These are phyloP conservation scores for Anolis apletophallus DNA, from an alignment of 2,797 vertebrate genomes.

Conservation along the genomic window DNA sequence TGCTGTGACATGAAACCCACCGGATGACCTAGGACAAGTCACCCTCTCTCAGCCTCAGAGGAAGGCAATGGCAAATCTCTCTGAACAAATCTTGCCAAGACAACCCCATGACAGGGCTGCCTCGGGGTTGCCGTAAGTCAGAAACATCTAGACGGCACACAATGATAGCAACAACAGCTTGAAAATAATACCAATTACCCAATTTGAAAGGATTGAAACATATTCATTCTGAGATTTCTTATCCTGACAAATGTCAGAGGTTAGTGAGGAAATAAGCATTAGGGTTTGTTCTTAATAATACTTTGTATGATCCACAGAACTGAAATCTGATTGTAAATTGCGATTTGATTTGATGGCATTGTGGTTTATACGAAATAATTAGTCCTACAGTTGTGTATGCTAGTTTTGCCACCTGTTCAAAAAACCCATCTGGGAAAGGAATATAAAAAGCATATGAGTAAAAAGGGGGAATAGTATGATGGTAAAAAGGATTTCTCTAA, in stretches of 20 bases:
- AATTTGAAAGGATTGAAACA: neutral
- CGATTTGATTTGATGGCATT: too few species aligned
- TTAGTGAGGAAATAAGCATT: neutral
- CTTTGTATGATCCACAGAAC: neutral
- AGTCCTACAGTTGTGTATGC: neutral
- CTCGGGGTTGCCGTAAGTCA: too few species aligned
- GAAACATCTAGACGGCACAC: too few species aligned
- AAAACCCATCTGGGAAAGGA: slow-evolving; percentile 57
- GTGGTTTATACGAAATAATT: neutral
- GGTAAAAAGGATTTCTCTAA: slow-evolving; percentile 68
- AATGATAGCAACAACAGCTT: too few species aligned
- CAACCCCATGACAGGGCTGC: too few species aligned
- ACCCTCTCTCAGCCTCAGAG: too few species aligned
- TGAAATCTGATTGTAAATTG: neutral
- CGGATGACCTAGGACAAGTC: neutral
- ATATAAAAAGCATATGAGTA: slow-evolving; percentile 39
- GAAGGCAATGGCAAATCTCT: neutral
- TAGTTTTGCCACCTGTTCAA: slow-evolving; percentile 41
- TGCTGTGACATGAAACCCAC: neutral
- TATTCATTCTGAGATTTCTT: neutral
- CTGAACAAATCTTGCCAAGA: neutral
- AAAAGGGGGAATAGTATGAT: slow-evolving; percentile 42
- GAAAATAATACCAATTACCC: too few species aligned
- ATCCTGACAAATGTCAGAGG: neutral
- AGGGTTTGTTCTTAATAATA: neutral